phyloP scores from a whole-genome alignment of 2,888 invertebrate species.

The Caprella mutica region DNA sequence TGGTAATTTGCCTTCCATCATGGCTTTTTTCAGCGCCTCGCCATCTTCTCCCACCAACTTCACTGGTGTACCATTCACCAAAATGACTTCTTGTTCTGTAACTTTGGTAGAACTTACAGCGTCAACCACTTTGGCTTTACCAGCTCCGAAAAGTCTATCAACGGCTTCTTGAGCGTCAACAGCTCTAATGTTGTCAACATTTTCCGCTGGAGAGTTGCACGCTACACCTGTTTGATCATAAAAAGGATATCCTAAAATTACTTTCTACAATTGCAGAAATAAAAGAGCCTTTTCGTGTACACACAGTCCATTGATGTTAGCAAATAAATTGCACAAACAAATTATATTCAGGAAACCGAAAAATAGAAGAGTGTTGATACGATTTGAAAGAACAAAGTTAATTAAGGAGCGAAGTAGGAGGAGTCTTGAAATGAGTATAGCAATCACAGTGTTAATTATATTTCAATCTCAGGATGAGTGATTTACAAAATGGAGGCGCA shows the following conservation, averaged over 20 bases:
- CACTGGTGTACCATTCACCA: slow-evolving; percentile 32
- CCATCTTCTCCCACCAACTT: slow-evolving; percentile 32
- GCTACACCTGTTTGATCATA: neutral
- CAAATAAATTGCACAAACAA: too few relatives aligned
- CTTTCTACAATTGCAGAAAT: neutral
- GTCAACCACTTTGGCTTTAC: slow-evolving; percentile 31
- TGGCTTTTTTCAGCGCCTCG: slow-evolving; percentile 28
- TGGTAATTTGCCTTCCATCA: slow-evolving; percentile 29
- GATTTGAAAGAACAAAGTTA: too few relatives aligned
- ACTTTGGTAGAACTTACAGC: slow-evolving; percentile 28
- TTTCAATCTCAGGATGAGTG: too few relatives aligned
- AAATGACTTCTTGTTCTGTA: slow-evolving; percentile 30
- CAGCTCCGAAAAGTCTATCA: slow-evolving; percentile 31
- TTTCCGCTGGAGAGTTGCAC: neutral
- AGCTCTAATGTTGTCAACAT: neutral
- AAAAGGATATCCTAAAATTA: neutral
- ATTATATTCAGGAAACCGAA: too few relatives aligned
- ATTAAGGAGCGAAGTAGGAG: too few relatives aligned
- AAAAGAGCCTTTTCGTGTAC: neutral
- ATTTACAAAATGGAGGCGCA: too few relatives aligned
- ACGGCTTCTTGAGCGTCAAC: slow-evolving; percentile 33
- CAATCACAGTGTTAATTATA: too few relatives aligned
- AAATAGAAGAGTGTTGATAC: too few relatives aligned
- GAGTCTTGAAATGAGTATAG: too few relatives aligned
- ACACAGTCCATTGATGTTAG: too few relatives aligned